Evolutionary conservation across 2,888 invertebrate species (phyloP), one percentile per base, ranked within the genome.

Genomic region (Caprella mutica): DNA sequence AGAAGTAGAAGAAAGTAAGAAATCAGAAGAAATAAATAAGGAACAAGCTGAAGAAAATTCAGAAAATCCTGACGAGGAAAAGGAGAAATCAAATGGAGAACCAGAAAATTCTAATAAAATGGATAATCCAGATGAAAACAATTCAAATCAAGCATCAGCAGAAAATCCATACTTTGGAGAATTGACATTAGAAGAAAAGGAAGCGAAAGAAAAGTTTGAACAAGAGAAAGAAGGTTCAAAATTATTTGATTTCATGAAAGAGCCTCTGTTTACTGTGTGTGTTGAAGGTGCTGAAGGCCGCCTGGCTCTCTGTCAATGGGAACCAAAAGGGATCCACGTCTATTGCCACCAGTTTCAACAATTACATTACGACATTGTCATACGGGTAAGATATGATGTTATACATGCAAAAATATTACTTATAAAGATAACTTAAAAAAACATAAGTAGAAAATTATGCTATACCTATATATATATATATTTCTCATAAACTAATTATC

Each of bases 281-380:
- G 56, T 59, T 30, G 63, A 63, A 27, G 59, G 59, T 27, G 42
- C 42, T 5, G 63, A 59, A 6, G 63, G 63, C 1, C 44, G 46
- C 5, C 55, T 59, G 27, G 54, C 63, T 8, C 19, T 43, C 23
- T 24, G 59, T 17, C 17, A 54, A 14, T 63, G 63, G 63, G 63
- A 59, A n/a, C 30, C 53, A 6, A 48, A 44, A 50, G 63, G 63
- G 2, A 52, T 63, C 3, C 63, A 63, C 42, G 43, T 63, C 9
- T 59, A 59, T 29, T 63, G 57, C 26, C 63, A 59, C 38, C 63
- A 63, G 53, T 59, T 53, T 30, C 59, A 59, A 23, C 59, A 63
- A 14, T 52, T 63, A 1, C 51, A 59, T 6, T 63, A 63, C 48
- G 63, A 63, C 30, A 44, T 63, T 8, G 38, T 54, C 19, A 46